phyloP scores from a whole-genome alignment of 1,140 invertebrate species.

The Chironomus striatipennis region DNA sequence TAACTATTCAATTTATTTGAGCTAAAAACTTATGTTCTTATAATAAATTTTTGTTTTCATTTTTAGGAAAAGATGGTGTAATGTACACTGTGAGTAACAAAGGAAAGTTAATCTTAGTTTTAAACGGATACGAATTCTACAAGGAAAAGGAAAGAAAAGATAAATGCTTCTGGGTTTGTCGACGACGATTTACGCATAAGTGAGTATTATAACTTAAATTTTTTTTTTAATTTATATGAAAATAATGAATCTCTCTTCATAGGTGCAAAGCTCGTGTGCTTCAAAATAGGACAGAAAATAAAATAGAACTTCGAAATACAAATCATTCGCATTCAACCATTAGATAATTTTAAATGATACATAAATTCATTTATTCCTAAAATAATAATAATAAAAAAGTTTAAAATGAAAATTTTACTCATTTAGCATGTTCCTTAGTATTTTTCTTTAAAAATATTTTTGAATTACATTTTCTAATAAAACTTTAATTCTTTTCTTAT shows the following conservation, averaged over 20 bases:
- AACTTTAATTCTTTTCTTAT: not conserved
- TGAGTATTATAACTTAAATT: not conserved
- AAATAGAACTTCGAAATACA: not conserved
- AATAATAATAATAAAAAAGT: too few species aligned
- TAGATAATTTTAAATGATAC: not conserved
- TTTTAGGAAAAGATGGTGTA: too few species aligned
- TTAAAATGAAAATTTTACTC: too few species aligned
- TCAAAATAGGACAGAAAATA: not conserved
- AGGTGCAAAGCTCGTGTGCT: not conserved
- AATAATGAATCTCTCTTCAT: not conserved
- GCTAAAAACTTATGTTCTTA: too few species aligned
- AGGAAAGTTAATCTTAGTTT: constrained; percentile 4
- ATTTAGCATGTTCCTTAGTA: too few species aligned
- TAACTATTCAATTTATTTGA: too few species aligned
- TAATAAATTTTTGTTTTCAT: too few species aligned
- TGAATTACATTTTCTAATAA: not conserved
- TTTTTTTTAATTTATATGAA: not conserved
- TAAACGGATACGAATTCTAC: not conserved
- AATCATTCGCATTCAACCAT: not conserved
- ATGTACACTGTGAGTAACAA: not conserved
- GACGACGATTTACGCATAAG: not conserved
- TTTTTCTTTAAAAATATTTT: too few species aligned
- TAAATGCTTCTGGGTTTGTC: not conserved
- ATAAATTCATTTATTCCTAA: too few species aligned
- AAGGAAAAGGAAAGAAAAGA: not conserved